Base-by-base conservation (phyloP, 2,888 invertebrate species). In the Creontiades dilutus region DNA sequence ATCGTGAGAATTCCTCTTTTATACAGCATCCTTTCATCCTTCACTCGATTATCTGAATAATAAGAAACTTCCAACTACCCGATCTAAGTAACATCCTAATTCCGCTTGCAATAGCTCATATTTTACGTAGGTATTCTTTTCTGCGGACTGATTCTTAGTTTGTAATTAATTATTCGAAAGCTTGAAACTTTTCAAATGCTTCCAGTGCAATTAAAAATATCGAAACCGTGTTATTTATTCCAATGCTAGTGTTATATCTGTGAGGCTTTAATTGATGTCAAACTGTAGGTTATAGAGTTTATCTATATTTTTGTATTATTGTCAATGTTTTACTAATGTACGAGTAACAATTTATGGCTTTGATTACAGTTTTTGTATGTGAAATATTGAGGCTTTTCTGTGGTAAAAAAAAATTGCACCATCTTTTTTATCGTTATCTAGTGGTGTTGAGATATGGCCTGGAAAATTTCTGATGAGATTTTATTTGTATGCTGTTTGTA, bases 201-300 rank as follows among this genome's bases (percentile, higher is more conserved):
- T 88, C 88, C 88, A 88, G 88, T 88, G 88, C 88, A 88, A 88
- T 88, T 88, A 88, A 88, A 48, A 37, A 61, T 85, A 85, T 88
- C 88, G 88, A 88, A 88, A 76, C 28, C 57, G 85, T 82, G 82
- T 85, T 85, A 61, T 88, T 76, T 88, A 88, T 88, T 88, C 88
- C 88, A 88, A 88, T 48, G 88, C 88, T 88, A 88, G 88, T 88
- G 88, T 88, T 48, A 78, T 88, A 88, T 78, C 88, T 78, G 88
- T 78, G 88, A 88, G 88, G 88, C 88, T 88, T 88, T 88, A 88
- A 88, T 86, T 88, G 57, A 78, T 88, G 88, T 88, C 88, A 78
- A 85, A 88, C 88, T 78, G 86, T 86, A 88, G 88, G 52, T 28
- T 85, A 85, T 85, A 88, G 78, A 76, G 78, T 76, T 78, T 55